phyloP scores from a whole-genome alignment of 2,888 invertebrate genomes.

The Drosophila conformis region DNA sequence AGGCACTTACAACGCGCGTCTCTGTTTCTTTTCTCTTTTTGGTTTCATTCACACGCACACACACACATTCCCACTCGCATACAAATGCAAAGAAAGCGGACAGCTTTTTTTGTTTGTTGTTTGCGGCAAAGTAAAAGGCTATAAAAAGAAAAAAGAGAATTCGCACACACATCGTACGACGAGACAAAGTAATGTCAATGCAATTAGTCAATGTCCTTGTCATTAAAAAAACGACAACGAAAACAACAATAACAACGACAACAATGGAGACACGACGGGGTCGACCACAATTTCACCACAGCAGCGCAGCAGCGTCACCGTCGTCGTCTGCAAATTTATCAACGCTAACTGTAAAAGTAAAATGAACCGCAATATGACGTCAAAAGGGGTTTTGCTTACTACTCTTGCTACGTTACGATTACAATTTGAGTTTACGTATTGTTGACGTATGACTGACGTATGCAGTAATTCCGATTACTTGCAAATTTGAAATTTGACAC shows the following conservation, averaged over 20 bases:
- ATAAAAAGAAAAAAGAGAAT: conserved; percentile 68
- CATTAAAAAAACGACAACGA: conserved; percentile 49
- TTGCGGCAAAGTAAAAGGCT: conserved; percentile 68
- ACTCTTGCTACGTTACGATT: conserved; percentile 31
- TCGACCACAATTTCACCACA: conserved; percentile 56
- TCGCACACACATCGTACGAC: conserved; percentile 20
- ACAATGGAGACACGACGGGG: conserved; percentile 31
- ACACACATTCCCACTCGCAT: conserved; percentile 19
- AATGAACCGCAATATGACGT: conserved; percentile 64
- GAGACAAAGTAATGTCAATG: conserved; percentile 79
- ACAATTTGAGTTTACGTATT: conserved; percentile 18
- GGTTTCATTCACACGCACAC: conserved; percentile 69
- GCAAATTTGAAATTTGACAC: conserved; percentile 56
- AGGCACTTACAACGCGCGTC: conserved; percentile 35
- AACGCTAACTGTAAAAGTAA: conserved; percentile 66
- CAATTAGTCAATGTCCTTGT: conserved; percentile 81
- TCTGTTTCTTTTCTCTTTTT: conserved; percentile 33
- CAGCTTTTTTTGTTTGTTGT: conserved; percentile 54
- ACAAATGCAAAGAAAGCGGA: conserved; percentile 22
- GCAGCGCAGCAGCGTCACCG: conserved; percentile 11
- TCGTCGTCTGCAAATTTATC: conserved; percentile 31
- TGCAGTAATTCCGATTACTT: not conserved
- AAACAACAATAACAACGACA: conserved; percentile 10
- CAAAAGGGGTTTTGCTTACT: conserved; percentile 10
- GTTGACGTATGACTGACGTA: conserved; percentile 6